A percentile compares a stretch with the other conserved stretches of the same genome.
Evolutionary conservation across 2,113 vertebrate genomes (phyloP).

Genomic region (Thinocorus orbignyianus): DNA sequence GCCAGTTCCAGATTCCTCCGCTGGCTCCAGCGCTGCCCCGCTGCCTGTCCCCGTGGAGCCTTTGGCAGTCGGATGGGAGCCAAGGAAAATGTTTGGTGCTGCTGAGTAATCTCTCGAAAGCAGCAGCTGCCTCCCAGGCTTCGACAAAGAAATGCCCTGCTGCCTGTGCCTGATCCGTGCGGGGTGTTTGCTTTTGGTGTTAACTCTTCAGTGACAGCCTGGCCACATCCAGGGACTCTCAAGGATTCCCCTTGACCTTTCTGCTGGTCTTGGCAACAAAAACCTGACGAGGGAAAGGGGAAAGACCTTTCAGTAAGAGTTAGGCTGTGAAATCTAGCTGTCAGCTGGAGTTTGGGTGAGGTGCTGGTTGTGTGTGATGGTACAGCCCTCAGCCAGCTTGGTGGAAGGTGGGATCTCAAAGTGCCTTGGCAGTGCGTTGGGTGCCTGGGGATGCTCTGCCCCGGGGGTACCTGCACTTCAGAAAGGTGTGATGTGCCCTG

Average conservation of each 20-base stretch:
- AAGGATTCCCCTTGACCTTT: not conserved
- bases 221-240: not conserved
- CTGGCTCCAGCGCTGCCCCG: not conserved
- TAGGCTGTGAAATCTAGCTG: not conserved
- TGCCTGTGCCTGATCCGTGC: not conserved
- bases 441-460: not conserved
- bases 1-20: not conserved
- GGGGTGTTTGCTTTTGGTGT: not conserved
- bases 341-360: not conserved
- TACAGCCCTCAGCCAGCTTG: no score
- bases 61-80: not conserved
- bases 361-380: not conserved
- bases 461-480: not conserved
- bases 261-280: not conserved
- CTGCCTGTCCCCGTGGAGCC: not conserved
- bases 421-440: not conserved
- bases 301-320: not conserved
- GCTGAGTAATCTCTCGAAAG: constrained; percentile 43
- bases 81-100: constrained; percentile 24
- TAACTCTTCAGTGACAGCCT: not conserved
- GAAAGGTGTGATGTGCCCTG: not conserved
- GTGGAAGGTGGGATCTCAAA: not conserved
- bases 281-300: not conserved
- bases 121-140: not conserved
- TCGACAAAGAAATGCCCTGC: not conserved